Evolutionary conservation across 2,888 invertebrate genomes (phyloP).

Genomic region (Agonum fuliginosum): DNA sequence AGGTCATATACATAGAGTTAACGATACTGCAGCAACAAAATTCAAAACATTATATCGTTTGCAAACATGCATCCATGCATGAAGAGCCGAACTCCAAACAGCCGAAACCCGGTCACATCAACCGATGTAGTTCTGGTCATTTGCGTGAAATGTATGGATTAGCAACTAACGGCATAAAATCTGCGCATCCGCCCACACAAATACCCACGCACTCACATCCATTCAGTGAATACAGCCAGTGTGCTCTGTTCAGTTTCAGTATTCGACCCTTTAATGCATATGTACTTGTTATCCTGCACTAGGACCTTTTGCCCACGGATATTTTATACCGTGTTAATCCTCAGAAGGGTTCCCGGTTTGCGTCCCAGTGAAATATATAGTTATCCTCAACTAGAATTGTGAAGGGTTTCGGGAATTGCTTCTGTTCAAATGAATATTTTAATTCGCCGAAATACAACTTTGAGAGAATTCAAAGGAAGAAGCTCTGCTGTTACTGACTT

Average conservation of each 20-base stretch:
- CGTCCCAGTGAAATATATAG: background rate
- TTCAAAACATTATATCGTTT: background rate
- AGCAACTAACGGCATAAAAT: conserved; percentile 35
- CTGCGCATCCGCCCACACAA: conserved; percentile 27
- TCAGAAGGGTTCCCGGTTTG: conserved; percentile 1
- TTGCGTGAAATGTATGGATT: conserved; percentile 53
- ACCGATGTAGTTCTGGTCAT: conserved; percentile 36
- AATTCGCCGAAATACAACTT: background rate
- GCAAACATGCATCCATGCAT: conserved; percentile 33
- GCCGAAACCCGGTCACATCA: conserved; percentile 28
- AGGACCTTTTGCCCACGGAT: background rate
- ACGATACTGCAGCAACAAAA: background rate
- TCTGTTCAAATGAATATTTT: background rate
- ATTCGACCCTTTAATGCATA: conserved; percentile 36
- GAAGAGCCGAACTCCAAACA: conserved; percentile 6
- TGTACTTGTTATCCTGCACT: conserved; percentile 31
- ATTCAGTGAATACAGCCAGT: too few species aligned
- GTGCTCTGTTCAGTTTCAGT: background rate
- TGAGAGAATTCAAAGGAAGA: too few species aligned
- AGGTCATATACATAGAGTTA: background rate
- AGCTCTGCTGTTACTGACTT: too few species aligned
- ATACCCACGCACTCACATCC: background rate
- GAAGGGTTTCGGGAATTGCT: background rate
- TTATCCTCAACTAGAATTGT: background rate
- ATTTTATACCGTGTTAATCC: conserved; percentile 48